Evolutionary conservation across 2,888 invertebrate genomes (phyloP).

Genomic region (Diogma glabrata): DNA sequence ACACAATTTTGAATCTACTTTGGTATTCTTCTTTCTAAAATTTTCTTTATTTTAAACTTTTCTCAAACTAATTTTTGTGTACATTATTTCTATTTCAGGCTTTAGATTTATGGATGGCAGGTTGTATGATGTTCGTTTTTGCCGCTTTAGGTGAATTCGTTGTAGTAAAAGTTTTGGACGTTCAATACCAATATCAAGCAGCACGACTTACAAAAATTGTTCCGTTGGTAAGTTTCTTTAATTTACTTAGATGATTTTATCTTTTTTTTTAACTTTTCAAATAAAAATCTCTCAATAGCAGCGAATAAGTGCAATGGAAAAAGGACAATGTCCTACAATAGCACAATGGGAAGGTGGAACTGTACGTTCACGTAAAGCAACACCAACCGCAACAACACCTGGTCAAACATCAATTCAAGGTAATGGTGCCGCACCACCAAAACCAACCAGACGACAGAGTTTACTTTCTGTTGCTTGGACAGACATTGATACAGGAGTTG

Average conservation of each 20-base stretch:
- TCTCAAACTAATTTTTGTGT: too few species aligned
- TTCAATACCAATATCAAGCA: constrained; percentile 56
- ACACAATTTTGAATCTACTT: too few species aligned
- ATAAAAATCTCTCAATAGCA: too few species aligned
- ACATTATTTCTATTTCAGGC: too few species aligned
- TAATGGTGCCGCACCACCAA: constrained; percentile 30
- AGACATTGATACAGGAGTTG: constrained; percentile 54
- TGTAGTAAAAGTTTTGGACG: constrained; percentile 68
- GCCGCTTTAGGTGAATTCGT: constrained; percentile 74
- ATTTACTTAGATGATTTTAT: too few species aligned
- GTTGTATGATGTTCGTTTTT: constrained; percentile 78
- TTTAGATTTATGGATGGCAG: constrained; percentile 78
- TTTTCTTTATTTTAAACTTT: too few species aligned
- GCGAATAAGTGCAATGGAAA: constrained; percentile 53
- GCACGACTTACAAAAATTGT: constrained; percentile 38
- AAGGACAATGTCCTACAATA: constrained; percentile 52
- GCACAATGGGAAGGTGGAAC: constrained; percentile 54
- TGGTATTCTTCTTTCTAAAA: too few species aligned
- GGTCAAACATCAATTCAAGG: constrained; percentile 38
- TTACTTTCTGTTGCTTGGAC: constrained; percentile 48
- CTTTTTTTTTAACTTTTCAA: too few species aligned
- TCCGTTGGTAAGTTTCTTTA: too few species aligned
- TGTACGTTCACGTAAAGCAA: constrained; percentile 47
- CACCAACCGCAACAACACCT: constrained; percentile 37
- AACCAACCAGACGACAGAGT: constrained; percentile 34